Evolutionary conservation across 2,113 vertebrate genomes (phyloP), one percentile per base, ranked within the genome.

Genomic region (Blennius ocellaris): DNA sequence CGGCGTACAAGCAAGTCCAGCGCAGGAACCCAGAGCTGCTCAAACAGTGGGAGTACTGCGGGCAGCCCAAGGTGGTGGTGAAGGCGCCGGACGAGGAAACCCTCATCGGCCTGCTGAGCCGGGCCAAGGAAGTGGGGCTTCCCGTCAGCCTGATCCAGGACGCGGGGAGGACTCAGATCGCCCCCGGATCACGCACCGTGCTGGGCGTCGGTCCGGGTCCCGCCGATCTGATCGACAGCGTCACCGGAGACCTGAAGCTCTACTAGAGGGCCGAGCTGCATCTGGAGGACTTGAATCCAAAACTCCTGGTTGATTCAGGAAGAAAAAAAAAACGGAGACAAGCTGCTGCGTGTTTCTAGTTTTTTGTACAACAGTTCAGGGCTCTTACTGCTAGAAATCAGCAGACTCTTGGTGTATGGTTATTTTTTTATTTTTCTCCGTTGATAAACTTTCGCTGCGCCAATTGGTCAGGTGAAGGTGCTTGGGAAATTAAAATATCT

Each of bases 41-140:
- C 61, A 93, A 94, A 54, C 93, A 96, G 61, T 99, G 98, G 98
- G 97, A 99, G 50, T 97, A 96, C 88, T 96, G 96, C 0, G 97
- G 98, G 0, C 97, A 99, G 3, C 96, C 98, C 5, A 99, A 99
- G 84, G 96, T 99, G 79, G 97, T 99, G 15, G 92, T 99, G 64
- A 97, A 93, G 80, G 95, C 95, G 5, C 96, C 96, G 0, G 95
- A 99, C 6, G 96, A 99, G 84, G 93, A 97, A 38, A 75, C 94
- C 9, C 85, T 99, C 15, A 44, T 94, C 12, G 92, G 95, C 1
- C 94, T 99, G 48, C 62, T 97, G 78, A 78, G 83, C 45, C 94
- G 94, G 0, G 97, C 98, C 0, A 96, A 96, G 80, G 90, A 92
- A 15, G 82, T 95, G 0, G 95, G 97, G 12, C 90, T 99, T 62